These are phyloP conservation scores for Nephrotoma guestfalica DNA, from an alignment of 2,888 invertebrate species.

Conservation along the genomic window DNA sequence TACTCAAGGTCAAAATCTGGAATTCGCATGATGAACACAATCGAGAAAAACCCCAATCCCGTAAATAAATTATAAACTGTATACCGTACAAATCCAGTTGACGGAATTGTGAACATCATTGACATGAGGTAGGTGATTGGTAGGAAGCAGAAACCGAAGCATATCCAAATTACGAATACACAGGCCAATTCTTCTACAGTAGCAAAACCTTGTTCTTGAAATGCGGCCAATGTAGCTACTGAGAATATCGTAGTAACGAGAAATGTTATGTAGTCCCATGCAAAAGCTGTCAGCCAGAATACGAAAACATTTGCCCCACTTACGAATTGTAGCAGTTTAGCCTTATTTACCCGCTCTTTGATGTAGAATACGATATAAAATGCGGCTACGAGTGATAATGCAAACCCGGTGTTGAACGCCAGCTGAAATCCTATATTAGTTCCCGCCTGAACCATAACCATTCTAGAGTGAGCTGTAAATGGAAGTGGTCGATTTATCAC, in stretches of 20 bases:
- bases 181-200: slow-evolving; percentile 18
- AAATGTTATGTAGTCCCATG: slow-evolving; percentile 41
- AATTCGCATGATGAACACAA: slow-evolving; percentile 49
- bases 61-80: slow-evolving; percentile 57
- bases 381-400: slow-evolving; percentile 54
- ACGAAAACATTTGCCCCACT: slow-evolving; percentile 54
- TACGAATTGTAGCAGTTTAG: slow-evolving; percentile 62
- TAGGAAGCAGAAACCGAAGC: slow-evolving; percentile 53
- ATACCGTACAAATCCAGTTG: slow-evolving; percentile 59
- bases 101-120: slow-evolving; percentile 53
- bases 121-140: slow-evolving; percentile 59
- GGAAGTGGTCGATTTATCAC: slow-evolving; percentile 51
- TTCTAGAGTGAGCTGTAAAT: slow-evolving; percentile 34
- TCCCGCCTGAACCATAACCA: slow-evolving; percentile 15
- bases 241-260: slow-evolving; percentile 51
- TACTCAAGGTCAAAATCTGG: slow-evolving; percentile 42
- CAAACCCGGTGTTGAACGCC: slow-evolving; percentile 56
- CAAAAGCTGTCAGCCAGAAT: slow-evolving; percentile 55
- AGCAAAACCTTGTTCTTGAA: slow-evolving; percentile 43
- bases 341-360: slow-evolving; percentile 49
- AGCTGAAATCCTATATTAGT: slow-evolving; percentile 42
- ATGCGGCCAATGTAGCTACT: slow-evolving; percentile 45
- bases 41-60: slow-evolving; percentile 55
- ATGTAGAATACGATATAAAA: slow-evolving; percentile 46
- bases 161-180: neutral